phyloP scores from a whole-genome alignment of 2,797 vertebrate genomes.

The Kryptolebias ocellatus region DNA sequence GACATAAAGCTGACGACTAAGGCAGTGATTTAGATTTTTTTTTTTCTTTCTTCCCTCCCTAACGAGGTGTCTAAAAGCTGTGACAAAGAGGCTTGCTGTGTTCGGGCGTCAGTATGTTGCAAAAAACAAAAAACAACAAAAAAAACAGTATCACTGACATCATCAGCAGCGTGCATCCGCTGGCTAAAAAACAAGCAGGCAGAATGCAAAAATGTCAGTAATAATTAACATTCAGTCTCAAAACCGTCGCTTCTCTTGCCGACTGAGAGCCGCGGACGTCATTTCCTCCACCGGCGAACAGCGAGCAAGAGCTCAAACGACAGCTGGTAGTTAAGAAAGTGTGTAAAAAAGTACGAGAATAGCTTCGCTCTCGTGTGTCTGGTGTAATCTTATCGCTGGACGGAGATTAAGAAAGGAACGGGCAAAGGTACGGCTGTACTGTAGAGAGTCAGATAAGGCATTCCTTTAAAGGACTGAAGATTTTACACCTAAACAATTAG shows the following conservation, averaged over 20 bases:
- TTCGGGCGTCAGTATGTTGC: constrained; percentile 43
- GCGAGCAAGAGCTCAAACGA: constrained; percentile 30
- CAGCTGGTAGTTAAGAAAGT: constrained; percentile 16
- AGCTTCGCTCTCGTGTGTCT: constrained; percentile 29
- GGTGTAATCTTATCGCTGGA: constrained; percentile 46
- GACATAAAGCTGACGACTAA: constrained; percentile 32
- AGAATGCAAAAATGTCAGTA: constrained; percentile 49
- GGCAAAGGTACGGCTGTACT: constrained; percentile 57
- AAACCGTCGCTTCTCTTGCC: constrained; percentile 33
- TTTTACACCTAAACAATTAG: constrained; percentile 38
- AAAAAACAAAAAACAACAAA: constrained; percentile 13
- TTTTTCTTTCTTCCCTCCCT: not conserved
- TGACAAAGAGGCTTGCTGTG: constrained; percentile 49
- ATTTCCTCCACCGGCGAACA: constrained; percentile 31
- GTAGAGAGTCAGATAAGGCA: constrained; percentile 74
- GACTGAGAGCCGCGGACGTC: constrained; percentile 8
- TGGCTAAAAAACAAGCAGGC: constrained; percentile 52
- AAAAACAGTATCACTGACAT: constrained; percentile 49
- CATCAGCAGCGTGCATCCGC: constrained; percentile 54
- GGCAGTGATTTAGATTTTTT: constrained; percentile 31
- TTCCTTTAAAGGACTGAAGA: constrained; percentile 63
- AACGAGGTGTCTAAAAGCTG: constrained; percentile 52
- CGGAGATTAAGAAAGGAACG: constrained; percentile 44
- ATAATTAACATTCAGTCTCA: constrained; percentile 55
- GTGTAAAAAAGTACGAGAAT: constrained; percentile 12